Percentiles rank a stretch among this genome's conserved stretches.
phyloP scores from a whole-genome alignment of 2,113 vertebrate genomes.

The Varanus salvator region DNA sequence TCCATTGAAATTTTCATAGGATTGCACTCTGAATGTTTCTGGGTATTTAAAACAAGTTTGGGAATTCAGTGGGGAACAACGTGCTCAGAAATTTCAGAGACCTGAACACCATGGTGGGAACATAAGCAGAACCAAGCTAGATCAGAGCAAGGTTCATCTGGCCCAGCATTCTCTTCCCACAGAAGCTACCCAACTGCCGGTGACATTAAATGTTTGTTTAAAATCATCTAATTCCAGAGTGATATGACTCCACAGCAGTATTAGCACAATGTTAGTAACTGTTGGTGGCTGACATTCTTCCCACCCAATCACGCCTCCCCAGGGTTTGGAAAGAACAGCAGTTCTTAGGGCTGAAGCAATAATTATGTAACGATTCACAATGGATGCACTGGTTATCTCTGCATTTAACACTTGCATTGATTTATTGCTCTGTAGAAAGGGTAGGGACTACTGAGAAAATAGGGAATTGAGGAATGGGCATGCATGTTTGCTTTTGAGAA shows the following conservation, averaged over 20 bases:
- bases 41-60: not conserved
- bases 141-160: too few relatives aligned
- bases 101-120: too few relatives aligned
- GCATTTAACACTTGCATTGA: conserved; percentile 18
- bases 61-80: not conserved
- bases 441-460: not conserved
- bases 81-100: not conserved
- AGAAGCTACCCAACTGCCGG: too few relatives aligned
- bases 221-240: not conserved
- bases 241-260: not conserved
- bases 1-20: too few relatives aligned
- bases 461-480: not conserved
- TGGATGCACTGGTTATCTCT: not conserved
- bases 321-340: not conserved
- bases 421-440: conserved; percentile 3
- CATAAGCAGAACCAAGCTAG: too few relatives aligned
- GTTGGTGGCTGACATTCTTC: not conserved
- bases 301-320: too few relatives aligned
- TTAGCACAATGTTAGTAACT: not conserved
- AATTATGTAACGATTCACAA: conserved; percentile 12
- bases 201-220: not conserved
- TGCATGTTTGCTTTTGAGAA: not conserved
- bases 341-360: not conserved
- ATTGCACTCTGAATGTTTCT: not conserved
- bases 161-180: too few relatives aligned